Percentiles rank a stretch among this genome's conserved stretches.
Evolutionary conservation across 2,797 vertebrate genomes (phyloP).

Genomic region (Scolopax rusticola): DNA sequence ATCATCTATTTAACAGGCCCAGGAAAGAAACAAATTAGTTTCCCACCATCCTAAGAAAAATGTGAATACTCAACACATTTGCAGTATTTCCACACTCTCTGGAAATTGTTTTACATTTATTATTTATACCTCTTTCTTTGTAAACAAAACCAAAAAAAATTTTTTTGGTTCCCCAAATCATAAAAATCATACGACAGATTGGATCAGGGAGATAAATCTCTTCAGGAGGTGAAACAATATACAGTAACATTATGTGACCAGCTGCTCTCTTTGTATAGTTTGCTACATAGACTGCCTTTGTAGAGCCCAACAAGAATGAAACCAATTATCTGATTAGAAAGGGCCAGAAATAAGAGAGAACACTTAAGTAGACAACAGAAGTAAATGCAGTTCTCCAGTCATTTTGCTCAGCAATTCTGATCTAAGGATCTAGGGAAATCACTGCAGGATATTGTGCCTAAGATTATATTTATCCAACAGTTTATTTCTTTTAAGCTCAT

Average conservation of each 20-base stretch:
- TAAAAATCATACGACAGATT: constrained; percentile 54
- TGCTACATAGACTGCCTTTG: constrained; percentile 46
- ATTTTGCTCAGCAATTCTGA: neutral
- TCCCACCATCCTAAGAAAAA: constrained; percentile 11
- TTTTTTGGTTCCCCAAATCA: neutral
- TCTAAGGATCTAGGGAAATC: neutral
- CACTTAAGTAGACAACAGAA: constrained; percentile 31
- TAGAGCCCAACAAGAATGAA: constrained; percentile 54
- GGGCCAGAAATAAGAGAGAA: constrained; percentile 58
- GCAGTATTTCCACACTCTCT: neutral
- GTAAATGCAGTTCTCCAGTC: constrained; percentile 2
- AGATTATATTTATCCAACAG: neutral
- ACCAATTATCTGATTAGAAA: constrained; percentile 70
- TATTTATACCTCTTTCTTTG: constrained; percentile 50
- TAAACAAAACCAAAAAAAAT: neutral
- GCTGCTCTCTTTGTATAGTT: constrained; percentile 67
- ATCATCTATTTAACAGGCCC: constrained; percentile 71
- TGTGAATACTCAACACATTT: neutral
- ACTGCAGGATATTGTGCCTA: neutral
- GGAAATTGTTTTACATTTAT: constrained; percentile 11
- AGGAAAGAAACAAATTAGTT: constrained; percentile 52
- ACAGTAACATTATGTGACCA: constrained; percentile 49
- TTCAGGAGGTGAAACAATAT: constrained; percentile 38
- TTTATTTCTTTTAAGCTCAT: constrained; percentile 6
- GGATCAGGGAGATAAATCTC: constrained; percentile 59